Conservation (phyloP, 2,113 vertebrate species). For the Bostrychus sinensis region DNA sequence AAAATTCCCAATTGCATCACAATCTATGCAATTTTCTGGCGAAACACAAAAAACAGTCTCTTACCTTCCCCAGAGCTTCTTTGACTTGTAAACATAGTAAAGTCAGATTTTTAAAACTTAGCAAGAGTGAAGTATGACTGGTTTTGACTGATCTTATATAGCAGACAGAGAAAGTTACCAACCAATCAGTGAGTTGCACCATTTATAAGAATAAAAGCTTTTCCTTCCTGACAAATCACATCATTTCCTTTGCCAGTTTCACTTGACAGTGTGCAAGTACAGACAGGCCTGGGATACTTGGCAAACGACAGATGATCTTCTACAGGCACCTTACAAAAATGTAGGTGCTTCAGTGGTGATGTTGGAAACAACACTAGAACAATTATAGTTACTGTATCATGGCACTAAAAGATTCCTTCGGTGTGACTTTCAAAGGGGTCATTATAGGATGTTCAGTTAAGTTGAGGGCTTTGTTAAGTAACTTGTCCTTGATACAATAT, state of each 20-base stretch:
- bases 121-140: neutral
- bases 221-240: constrained; percentile 32
- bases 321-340: constrained; percentile 1
- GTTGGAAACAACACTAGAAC: neutral
- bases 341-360: neutral
- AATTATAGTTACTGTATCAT: neutral
- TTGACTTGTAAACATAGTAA: constrained; percentile 48
- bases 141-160: constrained; percentile 45
- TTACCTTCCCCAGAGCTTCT: constrained; percentile 38
- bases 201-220: constrained; percentile 12
- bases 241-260: constrained; percentile 44
- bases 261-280: constrained; percentile 42
- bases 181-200: constrained; percentile 44
- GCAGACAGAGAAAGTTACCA: neutral
- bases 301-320: constrained; percentile 18
- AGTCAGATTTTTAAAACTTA: constrained; percentile 8
- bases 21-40: neutral
- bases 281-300: constrained; percentile 30
- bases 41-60: constrained; percentile 1
- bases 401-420: constrained; percentile 22
- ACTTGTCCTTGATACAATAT: neutral
- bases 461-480: neutral
- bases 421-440: constrained; percentile 19
- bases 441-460: neutral
- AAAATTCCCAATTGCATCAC: no score